Conservation (phyloP, 2,113 vertebrate species). For the Gavia stellata region DNA sequence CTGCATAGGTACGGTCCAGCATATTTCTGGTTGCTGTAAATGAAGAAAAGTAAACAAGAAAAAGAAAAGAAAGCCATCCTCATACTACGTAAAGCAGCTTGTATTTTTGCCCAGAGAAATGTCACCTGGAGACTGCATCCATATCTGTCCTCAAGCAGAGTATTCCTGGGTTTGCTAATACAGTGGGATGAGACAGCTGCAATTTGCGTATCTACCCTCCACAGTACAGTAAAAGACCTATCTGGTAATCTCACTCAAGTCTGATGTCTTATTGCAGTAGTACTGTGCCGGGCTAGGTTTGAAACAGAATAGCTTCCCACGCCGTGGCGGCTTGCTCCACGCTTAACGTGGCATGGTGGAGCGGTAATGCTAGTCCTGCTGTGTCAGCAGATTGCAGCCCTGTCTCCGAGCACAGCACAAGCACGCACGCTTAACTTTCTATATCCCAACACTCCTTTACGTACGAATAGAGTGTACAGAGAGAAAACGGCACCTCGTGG, state of each 20-base stretch:
- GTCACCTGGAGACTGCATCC: neutral
- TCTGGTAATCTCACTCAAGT: neutral
- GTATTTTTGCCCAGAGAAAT: neutral
- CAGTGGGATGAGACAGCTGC: neutral
- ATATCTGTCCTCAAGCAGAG: neutral
- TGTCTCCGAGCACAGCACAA: neutral
- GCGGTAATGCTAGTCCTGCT: neutral
- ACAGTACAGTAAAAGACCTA: neutral
- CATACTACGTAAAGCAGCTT: neutral
- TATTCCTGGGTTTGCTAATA: neutral
- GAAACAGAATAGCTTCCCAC: neutral
- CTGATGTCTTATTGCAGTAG: neutral
- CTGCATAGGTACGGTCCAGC: neutral
- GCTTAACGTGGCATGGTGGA: neutral
- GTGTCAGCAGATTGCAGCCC: neutral
- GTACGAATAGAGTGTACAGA: neutral
- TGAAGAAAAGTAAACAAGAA: neutral
- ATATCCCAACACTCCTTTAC: neutral
- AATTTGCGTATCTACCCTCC: neutral
- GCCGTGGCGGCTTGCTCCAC: neutral
- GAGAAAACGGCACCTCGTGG: neutral
- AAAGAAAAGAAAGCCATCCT: neutral
- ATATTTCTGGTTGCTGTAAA: neutral
- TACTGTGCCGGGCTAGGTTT: neutral
- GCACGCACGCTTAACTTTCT: neutral